Percentiles rank a stretch among this genome's conserved stretches.
Conservation (phyloP, 2,113 vertebrate genomes). For the Dunckerocampus dactyliophorus region DNA sequence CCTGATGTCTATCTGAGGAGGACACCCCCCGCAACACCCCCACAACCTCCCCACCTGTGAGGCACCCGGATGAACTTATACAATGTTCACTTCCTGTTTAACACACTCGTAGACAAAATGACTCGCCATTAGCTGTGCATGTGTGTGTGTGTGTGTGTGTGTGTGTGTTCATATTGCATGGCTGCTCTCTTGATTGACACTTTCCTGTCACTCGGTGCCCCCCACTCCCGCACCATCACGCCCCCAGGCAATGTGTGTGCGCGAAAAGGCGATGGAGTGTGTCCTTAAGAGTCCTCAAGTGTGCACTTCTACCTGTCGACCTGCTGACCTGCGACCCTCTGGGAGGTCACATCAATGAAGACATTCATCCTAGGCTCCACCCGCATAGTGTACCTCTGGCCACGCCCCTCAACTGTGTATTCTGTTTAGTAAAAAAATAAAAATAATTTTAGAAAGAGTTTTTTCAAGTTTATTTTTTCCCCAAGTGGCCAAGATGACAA, state of each 20-base stretch:
- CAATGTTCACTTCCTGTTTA: neutral
- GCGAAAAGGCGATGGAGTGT: neutral
- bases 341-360: neutral
- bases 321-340: slow-evolving; percentile 37
- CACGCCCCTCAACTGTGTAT: neutral
- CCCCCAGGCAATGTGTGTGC: slow-evolving; percentile 28
- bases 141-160: slow-evolving; percentile 9
- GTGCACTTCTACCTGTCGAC: slow-evolving; percentile 56
- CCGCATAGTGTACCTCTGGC: too few relatives aligned
- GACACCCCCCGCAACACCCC: neutral
- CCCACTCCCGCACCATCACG: slow-evolving; percentile 15
- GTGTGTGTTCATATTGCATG: slow-evolving; percentile 54
- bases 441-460: too few relatives aligned
- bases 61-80: neutral
- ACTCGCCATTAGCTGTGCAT: slow-evolving; percentile 22
- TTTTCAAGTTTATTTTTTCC: too few relatives aligned
- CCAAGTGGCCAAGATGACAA: too few relatives aligned
- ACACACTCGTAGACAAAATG: too few relatives aligned
- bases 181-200: slow-evolving; percentile 72
- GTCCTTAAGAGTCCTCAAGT: slow-evolving; percentile 44
- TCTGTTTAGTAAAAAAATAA: neutral
- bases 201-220: slow-evolving; percentile 62
- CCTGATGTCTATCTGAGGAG: slow-evolving; percentile 67
- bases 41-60: neutral
- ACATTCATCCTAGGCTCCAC: neutral